A percentile compares a stretch with the other conserved stretches of the same genome.
phyloP scores from a whole-genome alignment of 2,797 vertebrate species.

The Sarcoramphus papa region DNA sequence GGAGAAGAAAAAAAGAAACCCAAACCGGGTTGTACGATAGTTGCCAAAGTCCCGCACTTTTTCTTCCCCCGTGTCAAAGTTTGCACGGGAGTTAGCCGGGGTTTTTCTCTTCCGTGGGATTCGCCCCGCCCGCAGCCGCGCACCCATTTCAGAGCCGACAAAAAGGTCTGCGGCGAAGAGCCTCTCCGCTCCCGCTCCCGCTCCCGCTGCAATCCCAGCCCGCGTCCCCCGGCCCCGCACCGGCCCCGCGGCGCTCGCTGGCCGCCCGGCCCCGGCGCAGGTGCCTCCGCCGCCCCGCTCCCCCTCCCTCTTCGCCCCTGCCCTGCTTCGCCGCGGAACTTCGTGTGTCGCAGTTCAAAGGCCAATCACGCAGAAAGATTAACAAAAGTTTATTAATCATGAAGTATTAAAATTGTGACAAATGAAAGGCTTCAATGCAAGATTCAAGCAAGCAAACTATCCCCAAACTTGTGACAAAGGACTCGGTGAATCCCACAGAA shows the following conservation, averaged over 20 bases:
- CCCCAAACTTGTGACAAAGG: slow-evolving; percentile 46
- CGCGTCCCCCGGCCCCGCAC: fast-evolving
- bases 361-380: slow-evolving; percentile 34
- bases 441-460: slow-evolving; percentile 53
- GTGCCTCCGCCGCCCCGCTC: fast-evolving
- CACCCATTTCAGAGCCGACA: not conserved
- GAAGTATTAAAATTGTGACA: slow-evolving; percentile 59
- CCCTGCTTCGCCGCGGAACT: not conserved
- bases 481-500: slow-evolving; percentile 6
- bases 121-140: fast-evolving
- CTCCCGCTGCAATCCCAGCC: not conserved
- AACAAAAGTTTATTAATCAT: slow-evolving; percentile 62
- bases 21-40: not conserved
- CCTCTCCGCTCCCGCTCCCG: not conserved
- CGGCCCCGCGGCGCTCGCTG: no score
- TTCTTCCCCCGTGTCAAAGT: not conserved
- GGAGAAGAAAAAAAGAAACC: not conserved
- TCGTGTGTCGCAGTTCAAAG: not conserved
- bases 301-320: not conserved
- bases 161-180: no score
- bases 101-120: not conserved
- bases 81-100: not conserved
- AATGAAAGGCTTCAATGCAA: slow-evolving; percentile 56
- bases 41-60: not conserved
- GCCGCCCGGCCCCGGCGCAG: not conserved